A percentile compares a stretch with the other conserved stretches of the same genome.
phyloP scores from a whole-genome alignment of 2,888 invertebrate species.

The Neocrepidodera transversa region DNA sequence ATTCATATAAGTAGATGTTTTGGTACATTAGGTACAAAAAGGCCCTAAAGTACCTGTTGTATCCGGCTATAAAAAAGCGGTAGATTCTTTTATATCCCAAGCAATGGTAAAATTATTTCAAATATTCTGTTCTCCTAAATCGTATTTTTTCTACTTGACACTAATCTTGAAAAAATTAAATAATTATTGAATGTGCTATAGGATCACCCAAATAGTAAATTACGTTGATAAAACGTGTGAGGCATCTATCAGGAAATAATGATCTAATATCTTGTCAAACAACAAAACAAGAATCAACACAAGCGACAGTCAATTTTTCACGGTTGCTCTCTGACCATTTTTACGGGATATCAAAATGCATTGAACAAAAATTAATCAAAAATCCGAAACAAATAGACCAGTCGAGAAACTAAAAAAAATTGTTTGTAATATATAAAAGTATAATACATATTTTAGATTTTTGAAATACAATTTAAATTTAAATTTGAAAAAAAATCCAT shows the following conservation, averaged over 20 bases:
- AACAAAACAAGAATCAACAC: constrained; percentile 32
- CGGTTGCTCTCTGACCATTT: constrained; percentile 22
- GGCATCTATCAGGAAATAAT: constrained; percentile 22
- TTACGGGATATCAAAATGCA: constrained; percentile 27
- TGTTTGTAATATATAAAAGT: too few relatives aligned
- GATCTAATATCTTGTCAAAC: constrained; percentile 33
- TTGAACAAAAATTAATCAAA: constrained; percentile 36
- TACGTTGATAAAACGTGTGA: constrained; percentile 16
- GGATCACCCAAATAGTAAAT: constrained; percentile 24
- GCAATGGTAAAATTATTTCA: too few relatives aligned
- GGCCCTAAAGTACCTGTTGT: constrained; percentile 7
- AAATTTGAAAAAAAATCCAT: too few relatives aligned
- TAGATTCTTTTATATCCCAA: neutral
- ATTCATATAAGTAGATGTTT: constrained; percentile 26
- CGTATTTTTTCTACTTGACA: constrained; percentile 25
- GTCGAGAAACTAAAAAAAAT: too few relatives aligned
- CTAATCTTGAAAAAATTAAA: constrained; percentile 3
- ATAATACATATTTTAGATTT: too few relatives aligned
- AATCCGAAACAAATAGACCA: constrained; percentile 31
- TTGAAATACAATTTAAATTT: too few relatives aligned
- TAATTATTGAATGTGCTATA: constrained; percentile 11
- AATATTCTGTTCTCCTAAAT: too few relatives aligned
- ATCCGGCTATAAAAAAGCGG: constrained; percentile 7
- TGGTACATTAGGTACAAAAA: constrained; percentile 2
- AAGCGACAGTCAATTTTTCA: constrained; percentile 38